Evolutionary conservation across 2,797 vertebrate genomes (phyloP).

Genomic region (Poeciliopsis paucimaculata): DNA sequence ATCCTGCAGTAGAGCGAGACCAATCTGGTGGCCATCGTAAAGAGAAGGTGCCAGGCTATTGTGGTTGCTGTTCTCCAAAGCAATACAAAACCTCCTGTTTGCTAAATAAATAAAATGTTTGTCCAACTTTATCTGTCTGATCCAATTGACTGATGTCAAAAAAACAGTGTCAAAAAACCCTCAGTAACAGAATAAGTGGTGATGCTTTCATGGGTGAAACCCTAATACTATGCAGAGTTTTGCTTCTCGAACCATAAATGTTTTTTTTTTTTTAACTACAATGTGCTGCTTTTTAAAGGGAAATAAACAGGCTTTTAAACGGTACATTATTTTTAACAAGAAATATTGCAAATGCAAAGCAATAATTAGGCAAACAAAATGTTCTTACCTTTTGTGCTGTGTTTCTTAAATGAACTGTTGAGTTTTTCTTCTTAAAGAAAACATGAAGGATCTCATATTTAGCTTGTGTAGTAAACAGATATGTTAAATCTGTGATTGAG

Average conservation of each 20-base stretch:
- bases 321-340: neutral
- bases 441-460: neutral
- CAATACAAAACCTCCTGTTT: too few relatives aligned
- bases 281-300: neutral
- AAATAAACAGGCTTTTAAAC: neutral
- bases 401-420: neutral
- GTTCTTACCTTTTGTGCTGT: neutral
- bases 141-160: neutral
- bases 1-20: neutral
- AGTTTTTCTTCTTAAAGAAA: neutral
- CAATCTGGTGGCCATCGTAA: neutral
- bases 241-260: neutral
- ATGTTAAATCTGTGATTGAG: neutral
- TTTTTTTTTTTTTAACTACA: neutral
- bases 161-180: too few relatives aligned
- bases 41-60: neutral
- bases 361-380: neutral
- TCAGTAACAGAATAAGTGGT: neutral
- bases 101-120: neutral
- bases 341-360: neutral
- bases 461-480: neutral
- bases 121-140: neutral
- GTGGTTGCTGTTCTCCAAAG: neutral
- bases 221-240: neutral
- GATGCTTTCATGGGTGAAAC: neutral